Base-by-base conservation (phyloP, 2,113 vertebrate genomes). In the Petrocephalus microphthalmus region DNA sequence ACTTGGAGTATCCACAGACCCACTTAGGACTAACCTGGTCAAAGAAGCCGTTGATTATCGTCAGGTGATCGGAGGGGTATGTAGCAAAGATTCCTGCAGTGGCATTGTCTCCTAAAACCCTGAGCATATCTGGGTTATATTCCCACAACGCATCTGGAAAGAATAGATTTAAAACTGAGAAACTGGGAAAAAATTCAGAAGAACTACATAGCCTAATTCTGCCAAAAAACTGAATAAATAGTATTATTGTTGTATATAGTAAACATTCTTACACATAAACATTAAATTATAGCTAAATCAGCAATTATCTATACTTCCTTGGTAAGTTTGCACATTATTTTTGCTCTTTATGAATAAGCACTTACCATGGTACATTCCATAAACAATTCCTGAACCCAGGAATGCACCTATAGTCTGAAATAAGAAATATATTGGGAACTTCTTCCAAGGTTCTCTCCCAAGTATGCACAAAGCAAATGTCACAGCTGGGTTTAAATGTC, bases 1-100 rank as follows among this genome's bases (percentile, higher is more conserved):
- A 42, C n/a, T 64, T 64, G 8, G 8, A 25, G 22, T 13, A 7
- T 60, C 7, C 22, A 47, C 5, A 13, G 84, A 8, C n/a, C 54
- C 53, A 29, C 42, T 25, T 49, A 25, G 0, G 2, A 84, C 90
- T 91, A 93, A 97, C 97, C 96, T 98, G 96, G 89, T 98, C 96
- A 90, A 98, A 97, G 91, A 97, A 96, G 91, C 96, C 97, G 8
- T 98, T 97, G 89, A 97, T 83, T 67, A 94, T 42, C 1, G 95
- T 93, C 92, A 98, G 93, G 90, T 97, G 96, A 29, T 95, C 91
- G 45, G 96, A 97, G 0, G 97, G 97, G 71, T 96, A 98, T 0
- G 97, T 97, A 42, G 97, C 96, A 91, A 98, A 98, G 89, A 97
- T 98, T 10, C 96, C 96, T 13, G 97, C 96, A 1, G 97, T 97